phyloP scores from a whole-genome alignment of 2,113 vertebrate species.

The Centropus bengalensis region DNA sequence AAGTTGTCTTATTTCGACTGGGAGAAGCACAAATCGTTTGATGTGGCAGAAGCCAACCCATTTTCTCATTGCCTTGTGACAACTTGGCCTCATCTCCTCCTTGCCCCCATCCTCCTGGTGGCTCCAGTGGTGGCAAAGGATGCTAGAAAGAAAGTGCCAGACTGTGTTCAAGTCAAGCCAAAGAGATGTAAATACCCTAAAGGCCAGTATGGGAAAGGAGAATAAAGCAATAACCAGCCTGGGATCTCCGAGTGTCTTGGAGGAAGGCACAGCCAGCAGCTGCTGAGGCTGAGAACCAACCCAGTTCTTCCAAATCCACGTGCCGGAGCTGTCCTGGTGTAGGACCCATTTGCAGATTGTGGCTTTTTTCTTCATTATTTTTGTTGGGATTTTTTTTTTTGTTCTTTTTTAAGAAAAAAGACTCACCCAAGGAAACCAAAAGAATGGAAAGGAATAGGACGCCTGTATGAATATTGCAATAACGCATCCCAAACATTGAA shows the following conservation, averaged over 20 bases:
- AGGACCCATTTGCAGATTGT: neutral
- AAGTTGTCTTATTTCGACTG: neutral
- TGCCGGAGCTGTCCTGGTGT: neutral
- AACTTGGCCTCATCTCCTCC: neutral
- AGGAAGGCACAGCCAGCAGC: neutral
- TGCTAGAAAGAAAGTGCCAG: neutral
- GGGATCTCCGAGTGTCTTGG: neutral
- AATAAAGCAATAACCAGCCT: slow-evolving; percentile 48
- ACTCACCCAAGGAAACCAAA: neutral
- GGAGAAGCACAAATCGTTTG: neutral
- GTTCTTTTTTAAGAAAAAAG: neutral
- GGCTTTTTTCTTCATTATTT: neutral
- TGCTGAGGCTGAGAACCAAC: neutral
- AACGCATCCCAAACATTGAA: slow-evolving; percentile 26
- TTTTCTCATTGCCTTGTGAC: neutral
- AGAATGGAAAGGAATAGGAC: neutral
- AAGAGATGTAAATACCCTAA: slow-evolving; percentile 62
- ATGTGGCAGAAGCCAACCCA: neutral
- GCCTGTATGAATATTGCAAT: slow-evolving; percentile 29
- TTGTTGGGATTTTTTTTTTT: no score
- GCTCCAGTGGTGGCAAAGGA: neutral
- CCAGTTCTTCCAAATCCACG: neutral
- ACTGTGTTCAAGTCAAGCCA: slow-evolving; percentile 69
- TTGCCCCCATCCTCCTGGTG: neutral
- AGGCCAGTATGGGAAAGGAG: slow-evolving; percentile 22